Base-by-base conservation (phyloP, 2,113 vertebrate genomes). In the Pipa parva region DNA sequence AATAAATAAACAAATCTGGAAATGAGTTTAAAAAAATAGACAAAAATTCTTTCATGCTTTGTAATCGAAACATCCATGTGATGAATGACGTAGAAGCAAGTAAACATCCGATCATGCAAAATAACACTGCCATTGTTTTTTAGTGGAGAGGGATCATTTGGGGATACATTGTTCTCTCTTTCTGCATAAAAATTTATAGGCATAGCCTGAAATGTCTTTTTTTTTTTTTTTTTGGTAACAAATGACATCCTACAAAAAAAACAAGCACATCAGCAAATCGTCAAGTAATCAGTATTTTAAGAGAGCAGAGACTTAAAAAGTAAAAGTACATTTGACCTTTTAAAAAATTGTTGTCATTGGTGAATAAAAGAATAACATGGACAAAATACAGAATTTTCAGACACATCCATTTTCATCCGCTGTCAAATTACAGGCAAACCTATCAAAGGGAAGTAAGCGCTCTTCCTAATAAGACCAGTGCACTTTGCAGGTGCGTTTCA, bases 11-110 rank as follows among this genome's bases (percentile, higher is more conserved):
- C n/a, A 3, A 63, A 75, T 72, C 8, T 1, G 29, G 21, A 36
- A 26, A 46, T 36, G 15, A 54, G 39, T 42, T n/a, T 50, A 65
- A 65, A 65, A 65, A 65, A 60, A 72, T 60, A 52, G 22, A 61
- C 49, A 66, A 48, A 24, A 60, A 46, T 72, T 20, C 52, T 21
- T 66, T 27, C 71, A 66, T 61, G 71, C 49, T 66, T 52, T 49
- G 29, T n/a, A 22, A 18, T 66, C 28, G 18, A 48, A 52, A 70
- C 66, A 70, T 61, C 48, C 66, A 70, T 33, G 58, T 61, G 25
- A 66, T 7, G 11, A 42, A 58, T 73, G 66, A 2, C 55, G 17
- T 59, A 45, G 17, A 70, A 78, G 71, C 65, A 0, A 56, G 62
- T 13, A 45, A 59, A 0, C 0, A 3, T 71, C 58, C 49, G 57